These are phyloP conservation scores for Andrena fulva DNA, from an alignment of 2,888 invertebrate genomes.

Conservation along the genomic window DNA sequence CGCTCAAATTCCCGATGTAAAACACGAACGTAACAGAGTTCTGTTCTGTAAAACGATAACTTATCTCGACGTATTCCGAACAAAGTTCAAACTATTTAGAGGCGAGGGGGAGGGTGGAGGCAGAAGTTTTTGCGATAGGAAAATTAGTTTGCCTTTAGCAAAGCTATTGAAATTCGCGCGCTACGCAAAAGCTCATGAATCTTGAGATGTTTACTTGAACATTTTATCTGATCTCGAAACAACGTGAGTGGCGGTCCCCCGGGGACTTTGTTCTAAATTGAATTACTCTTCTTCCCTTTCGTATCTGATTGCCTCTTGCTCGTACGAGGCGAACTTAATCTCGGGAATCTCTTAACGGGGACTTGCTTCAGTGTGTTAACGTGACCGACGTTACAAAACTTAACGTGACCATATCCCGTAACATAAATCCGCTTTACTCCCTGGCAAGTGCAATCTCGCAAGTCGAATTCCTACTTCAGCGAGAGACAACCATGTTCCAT, in stretches of 20 bases:
- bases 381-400: slow-evolving; percentile 39
- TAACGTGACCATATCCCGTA: slow-evolving; percentile 56
- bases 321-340: neutral
- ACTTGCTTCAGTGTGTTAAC: slow-evolving; percentile 43
- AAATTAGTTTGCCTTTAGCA: slow-evolving; percentile 28
- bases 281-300: neutral
- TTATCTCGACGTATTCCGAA: slow-evolving; percentile 36
- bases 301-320: neutral
- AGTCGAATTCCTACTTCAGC: slow-evolving; percentile 63
- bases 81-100: slow-evolving; percentile 14
- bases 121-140: slow-evolving; percentile 29
- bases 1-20: slow-evolving; percentile 33
- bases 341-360: slow-evolving; percentile 25
- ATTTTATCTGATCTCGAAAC: slow-evolving; percentile 26
- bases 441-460: slow-evolving; percentile 55
- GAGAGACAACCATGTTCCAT: slow-evolving; percentile 44
- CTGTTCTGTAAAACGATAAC: slow-evolving; percentile 34
- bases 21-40: slow-evolving; percentile 23
- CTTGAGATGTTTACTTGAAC: slow-evolving; percentile 9
- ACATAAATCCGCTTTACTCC: slow-evolving; percentile 59
- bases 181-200: neutral
- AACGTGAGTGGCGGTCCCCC: neutral
- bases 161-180: slow-evolving; percentile 22
- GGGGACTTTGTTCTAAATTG: neutral
- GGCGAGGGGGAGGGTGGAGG: neutral